Base-by-base conservation (phyloP, 2,797 vertebrate genomes). In the Leptatherina wallacei region DNA sequence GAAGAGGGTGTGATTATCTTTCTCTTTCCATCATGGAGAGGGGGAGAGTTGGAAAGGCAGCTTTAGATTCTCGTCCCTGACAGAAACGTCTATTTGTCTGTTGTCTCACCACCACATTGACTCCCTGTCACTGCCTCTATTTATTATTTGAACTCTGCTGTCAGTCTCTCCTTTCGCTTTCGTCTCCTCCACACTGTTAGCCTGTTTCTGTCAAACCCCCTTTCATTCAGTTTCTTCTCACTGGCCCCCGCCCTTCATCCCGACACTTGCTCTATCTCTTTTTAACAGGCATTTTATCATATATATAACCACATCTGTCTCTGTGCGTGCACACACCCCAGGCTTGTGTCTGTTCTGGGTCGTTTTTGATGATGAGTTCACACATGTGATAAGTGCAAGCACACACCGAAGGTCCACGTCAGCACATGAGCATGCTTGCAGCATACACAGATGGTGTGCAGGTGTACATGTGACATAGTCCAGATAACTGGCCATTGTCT, bases 171-270 rank as follows among this genome's bases (percentile, higher is more conserved):
- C 73, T 13, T 38, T 16, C 9, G 32, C 58, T 69, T 70, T 77
- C 55, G 69, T 77, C 54, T 61, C 65, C 80, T 78, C 49, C 44
- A 60, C 72, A 58, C 68, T 52, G 83, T 84, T 88, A 82, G 82
- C 78, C 85, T 63, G 81, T 73, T 89, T 83, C 88, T 88, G 85
- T 90, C 89, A 89, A 80, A 89, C 75, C 7, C 22, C 81, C 71
- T 65, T 67, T 76, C 40, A 35, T 66, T 61, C 38, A 1, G 55
- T 69, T 70, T 81, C 78, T 77, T 60, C 72, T 61, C 35, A 4
- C 29, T 66, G 36, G 60, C 64, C 69, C 33, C 32, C 11, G 54
- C 65, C 81, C 69, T 82, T 80, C n/a, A 66, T 72, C 65, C 77
- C 32, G 35, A 80, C 79, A 81, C 61, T 69, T 77, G 73, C 67